Evolutionary conservation across 2,888 invertebrate genomes (phyloP).

Genomic region (Lagria hirta): DNA sequence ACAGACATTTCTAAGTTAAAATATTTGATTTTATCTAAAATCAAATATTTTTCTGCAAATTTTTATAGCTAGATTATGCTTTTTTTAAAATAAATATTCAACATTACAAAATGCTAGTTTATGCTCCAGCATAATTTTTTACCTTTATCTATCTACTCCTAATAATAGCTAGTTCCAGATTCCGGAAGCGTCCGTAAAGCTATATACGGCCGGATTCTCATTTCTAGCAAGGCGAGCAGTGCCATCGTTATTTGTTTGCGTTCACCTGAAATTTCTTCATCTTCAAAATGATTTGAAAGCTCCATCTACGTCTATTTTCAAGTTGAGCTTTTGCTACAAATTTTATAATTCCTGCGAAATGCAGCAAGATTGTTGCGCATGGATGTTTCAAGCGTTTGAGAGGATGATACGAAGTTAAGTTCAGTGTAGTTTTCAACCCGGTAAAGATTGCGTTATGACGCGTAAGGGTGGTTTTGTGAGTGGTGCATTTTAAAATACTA

Average conservation of each 20-base stretch:
- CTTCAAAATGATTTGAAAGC: slow-evolving; percentile 7
- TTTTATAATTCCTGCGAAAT: slow-evolving; percentile 37
- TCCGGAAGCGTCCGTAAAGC: too few relatives aligned
- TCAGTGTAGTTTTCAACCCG: slow-evolving; percentile 47
- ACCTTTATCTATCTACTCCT: too few relatives aligned
- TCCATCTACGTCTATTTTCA: slow-evolving; percentile 2
- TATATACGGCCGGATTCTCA: too few relatives aligned
- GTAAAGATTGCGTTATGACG: slow-evolving; percentile 34
- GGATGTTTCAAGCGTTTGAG: slow-evolving; percentile 28
- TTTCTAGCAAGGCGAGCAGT: too few relatives aligned
- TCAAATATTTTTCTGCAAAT: too few relatives aligned
- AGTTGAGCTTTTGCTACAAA: slow-evolving; percentile 30
- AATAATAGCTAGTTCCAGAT: too few relatives aligned
- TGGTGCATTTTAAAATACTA: slow-evolving; percentile 11
- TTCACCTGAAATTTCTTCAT: slow-evolving; percentile 11
- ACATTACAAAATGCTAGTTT: too few relatives aligned
- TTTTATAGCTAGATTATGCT: too few relatives aligned
- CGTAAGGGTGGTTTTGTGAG: slow-evolving; percentile 7
- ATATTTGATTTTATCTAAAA: too few relatives aligned
- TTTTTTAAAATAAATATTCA: too few relatives aligned
- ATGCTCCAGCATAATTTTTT: too few relatives aligned
- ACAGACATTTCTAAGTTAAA: too few relatives aligned
- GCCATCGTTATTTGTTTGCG: slow-evolving; percentile 13
- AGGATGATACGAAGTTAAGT: slow-evolving; percentile 39
- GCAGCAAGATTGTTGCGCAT: slow-evolving; percentile 36